Evolutionary conservation across 2,888 invertebrate genomes (phyloP), one percentile per base, ranked within the genome.

Genomic region (Nemurella pictetii): DNA sequence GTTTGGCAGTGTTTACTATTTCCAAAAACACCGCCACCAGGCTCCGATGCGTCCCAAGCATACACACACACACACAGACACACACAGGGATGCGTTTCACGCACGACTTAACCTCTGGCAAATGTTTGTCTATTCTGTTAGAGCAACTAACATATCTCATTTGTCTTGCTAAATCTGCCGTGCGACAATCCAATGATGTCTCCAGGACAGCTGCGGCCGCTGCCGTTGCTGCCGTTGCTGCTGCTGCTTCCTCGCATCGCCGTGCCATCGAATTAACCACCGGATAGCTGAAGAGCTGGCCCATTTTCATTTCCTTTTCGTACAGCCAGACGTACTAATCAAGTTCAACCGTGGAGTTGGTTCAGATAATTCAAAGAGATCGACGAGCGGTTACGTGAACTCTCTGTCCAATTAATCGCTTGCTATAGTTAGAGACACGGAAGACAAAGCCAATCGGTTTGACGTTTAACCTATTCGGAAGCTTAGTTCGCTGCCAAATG

Each of bases 131-230:
- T 80, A 36, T 32, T 81, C 36, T 55, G 35, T 81, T 81, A 29
- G n/a, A 78, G 26, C 82, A 55, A 82, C 72, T 36, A 82, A 82
- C 82, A 82, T 29, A 25, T 55, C 80, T 84, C 85, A 85, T 85
- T 85, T 85, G 85, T 85, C 85, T 84, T 83, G 84, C 83, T 85
- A 85, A 85, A 85, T 85, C 85, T 85, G 85, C 84, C 85, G 85
- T 85, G 84, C 83, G 85, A 85, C 85, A 83, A 83, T 73, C 83
- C 28, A n/a, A 3, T 78, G 83, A 80, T 32, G 85, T 15, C n/a
- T 27, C 15, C 74, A 12, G 78, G 84, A 85, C 85, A 85, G 85
- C 85, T 85, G 85, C 55, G 28, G 32, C 75, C 26, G 30, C 78
- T 25, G 36, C 72, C 27, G 30, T 72, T 12, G 36, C 36, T 25